Evolutionary conservation across 1,140 invertebrate genomes (phyloP).

Genomic region (Hylyphantes graminicola): DNA sequence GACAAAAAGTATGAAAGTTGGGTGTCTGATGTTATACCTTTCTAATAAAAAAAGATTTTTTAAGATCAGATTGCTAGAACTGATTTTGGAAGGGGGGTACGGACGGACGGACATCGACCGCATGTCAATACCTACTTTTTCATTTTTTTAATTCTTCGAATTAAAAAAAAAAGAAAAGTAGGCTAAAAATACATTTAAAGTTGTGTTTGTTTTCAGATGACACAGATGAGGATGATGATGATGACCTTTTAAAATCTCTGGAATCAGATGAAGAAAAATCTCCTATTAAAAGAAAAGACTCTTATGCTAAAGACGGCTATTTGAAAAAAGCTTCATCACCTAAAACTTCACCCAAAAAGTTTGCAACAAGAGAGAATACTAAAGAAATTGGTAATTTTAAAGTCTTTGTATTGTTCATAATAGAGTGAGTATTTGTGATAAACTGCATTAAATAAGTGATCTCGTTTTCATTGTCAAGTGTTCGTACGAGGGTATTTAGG

Average conservation of each 20-base stretch:
- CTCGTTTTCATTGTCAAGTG: not conserved
- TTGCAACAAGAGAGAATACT: not conserved
- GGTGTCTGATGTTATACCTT: too few species aligned
- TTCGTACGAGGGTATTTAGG: not conserved
- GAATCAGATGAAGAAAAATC: conserved; percentile 20
- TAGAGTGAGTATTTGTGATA: too few species aligned
- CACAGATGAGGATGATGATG: conserved; percentile 25
- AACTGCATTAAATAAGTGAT: not conserved
- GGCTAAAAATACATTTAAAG: not conserved
- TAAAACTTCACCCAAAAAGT: conserved; percentile 18
- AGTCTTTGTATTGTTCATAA: too few species aligned
- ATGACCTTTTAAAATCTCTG: conserved; percentile 44
- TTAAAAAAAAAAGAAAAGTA: too few species aligned
- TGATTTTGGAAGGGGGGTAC: too few species aligned
- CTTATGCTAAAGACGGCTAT: conserved; percentile 43
- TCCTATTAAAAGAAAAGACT: not conserved
- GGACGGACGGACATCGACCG: too few species aligned
- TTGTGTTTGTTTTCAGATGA: conserved; percentile 2
- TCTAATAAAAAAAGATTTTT: too few species aligned
- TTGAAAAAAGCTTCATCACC: conserved; percentile 16
- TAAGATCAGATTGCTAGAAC: too few species aligned
- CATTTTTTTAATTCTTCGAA: too few species aligned
- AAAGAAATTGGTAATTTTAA: not conserved
- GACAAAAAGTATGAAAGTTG: too few species aligned
- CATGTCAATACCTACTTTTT: too few species aligned